Evolutionary conservation across 1,140 invertebrate genomes (phyloP).

Genomic region (Caenorhabditis inopinata): DNA sequence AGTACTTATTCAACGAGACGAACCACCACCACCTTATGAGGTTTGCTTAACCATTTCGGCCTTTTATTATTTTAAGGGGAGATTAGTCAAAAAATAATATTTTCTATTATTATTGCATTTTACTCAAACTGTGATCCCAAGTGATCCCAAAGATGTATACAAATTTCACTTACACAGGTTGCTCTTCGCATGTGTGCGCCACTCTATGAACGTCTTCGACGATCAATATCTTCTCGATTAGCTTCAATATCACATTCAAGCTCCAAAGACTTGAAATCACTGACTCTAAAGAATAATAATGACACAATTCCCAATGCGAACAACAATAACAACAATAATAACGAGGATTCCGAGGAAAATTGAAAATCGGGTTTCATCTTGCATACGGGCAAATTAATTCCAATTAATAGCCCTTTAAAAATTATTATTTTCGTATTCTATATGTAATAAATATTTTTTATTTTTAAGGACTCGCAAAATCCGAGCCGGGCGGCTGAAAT

Average conservation of each 20-base stretch:
- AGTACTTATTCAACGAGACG: slow-evolving; percentile 43
- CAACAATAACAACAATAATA: neutral
- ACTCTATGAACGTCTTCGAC: slow-evolving; percentile 59
- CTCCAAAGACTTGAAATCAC: slow-evolving; percentile 50
- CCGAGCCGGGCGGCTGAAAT: too few species aligned
- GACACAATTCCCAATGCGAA: neutral
- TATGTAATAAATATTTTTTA: neutral
- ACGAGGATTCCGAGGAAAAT: neutral
- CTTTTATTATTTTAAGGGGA: too few species aligned
- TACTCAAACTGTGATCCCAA: too few species aligned
- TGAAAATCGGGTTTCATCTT: neutral
- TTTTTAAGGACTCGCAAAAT: too few species aligned
- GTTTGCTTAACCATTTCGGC: too few species aligned
- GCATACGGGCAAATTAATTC: neutral
- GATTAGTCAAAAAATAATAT: too few species aligned
- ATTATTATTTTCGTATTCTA: neutral
- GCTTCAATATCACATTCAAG: slow-evolving; percentile 54
- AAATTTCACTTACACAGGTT: slow-evolving; percentile 49
- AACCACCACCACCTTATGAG: slow-evolving; percentile 64
- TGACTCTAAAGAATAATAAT: neutral
- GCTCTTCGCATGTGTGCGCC: slow-evolving; percentile 63
- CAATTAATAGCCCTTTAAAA: too few species aligned
- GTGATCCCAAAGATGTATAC: too few species aligned
- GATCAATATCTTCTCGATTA: slow-evolving; percentile 60
- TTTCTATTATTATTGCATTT: too few species aligned